These are phyloP conservation scores for Liasis olivaceus DNA, from an alignment of 2,797 vertebrate species.

Conservation along the genomic window DNA sequence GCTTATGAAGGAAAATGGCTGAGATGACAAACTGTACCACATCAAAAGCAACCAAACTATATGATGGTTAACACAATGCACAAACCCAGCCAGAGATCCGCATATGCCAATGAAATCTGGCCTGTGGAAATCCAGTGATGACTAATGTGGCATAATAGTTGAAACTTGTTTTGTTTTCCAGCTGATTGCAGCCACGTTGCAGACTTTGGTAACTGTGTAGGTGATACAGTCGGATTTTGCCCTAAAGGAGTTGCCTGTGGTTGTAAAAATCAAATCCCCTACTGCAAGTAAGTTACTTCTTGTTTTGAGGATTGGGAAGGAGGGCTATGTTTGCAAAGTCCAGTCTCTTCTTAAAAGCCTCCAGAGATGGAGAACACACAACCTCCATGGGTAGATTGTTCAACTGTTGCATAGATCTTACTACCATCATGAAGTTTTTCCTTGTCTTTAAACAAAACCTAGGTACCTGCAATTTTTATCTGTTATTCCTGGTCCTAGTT, in stretches of 20 bases:
- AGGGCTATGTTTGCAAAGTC: background rate
- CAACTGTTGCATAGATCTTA: no score
- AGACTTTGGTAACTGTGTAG: conserved; percentile 53
- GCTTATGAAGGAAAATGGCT: background rate
- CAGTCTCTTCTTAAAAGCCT: background rate
- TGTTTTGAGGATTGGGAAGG: background rate
- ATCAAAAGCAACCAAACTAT: background rate
- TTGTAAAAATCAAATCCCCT: conserved; percentile 62
- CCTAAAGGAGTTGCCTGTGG: conserved; percentile 50
- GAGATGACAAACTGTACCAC: background rate
- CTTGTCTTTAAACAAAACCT: background rate
- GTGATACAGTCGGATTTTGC: conserved; percentile 54
- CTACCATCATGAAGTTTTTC: background rate
- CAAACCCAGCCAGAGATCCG: background rate
- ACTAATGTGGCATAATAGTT: background rate
- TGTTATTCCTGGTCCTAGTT: background rate
- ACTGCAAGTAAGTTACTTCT: conserved; percentile 67
- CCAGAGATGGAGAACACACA: background rate
- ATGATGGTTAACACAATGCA: background rate
- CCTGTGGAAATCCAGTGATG: background rate
- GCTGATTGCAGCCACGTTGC: conserved; percentile 57
- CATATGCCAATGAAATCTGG: background rate
- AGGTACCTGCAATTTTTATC: background rate
- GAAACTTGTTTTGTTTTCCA: conserved; percentile 50
- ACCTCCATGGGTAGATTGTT: background rate